Conservation (phyloP, 2,888 invertebrate genomes). For the Bedellia somnulentella region DNA sequence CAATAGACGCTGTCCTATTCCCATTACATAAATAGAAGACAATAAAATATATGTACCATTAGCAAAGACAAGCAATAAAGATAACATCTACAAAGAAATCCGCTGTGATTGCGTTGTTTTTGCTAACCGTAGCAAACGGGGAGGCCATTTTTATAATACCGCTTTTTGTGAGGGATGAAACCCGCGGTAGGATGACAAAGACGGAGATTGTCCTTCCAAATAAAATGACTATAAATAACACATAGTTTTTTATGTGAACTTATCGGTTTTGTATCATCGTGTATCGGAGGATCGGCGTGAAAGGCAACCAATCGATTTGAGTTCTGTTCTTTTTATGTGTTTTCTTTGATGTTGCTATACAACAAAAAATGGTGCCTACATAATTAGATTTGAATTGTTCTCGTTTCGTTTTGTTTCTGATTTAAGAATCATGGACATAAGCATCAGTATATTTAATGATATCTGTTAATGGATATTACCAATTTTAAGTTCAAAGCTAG, state of each 20-base stretch:
- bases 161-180: conserved; percentile 3
- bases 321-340: no score
- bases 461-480: no score
- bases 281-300: conserved; percentile 4
- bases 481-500: no score
- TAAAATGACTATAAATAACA: conserved; percentile 50
- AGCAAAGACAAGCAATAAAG: conserved; percentile 38
- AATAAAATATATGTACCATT: no score
- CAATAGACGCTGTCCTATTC: no score
- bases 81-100: conserved; percentile 45
- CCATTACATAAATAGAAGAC: no score
- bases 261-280: conserved; percentile 6
- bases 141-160: conserved; percentile 19
- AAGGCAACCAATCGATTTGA: neutral
- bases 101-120: conserved; percentile 27
- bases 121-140: conserved; percentile 24
- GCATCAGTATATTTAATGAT: no score
- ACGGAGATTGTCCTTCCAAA: conserved; percentile 30
- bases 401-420: no score
- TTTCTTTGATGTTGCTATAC: no score
- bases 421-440: no score
- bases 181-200: conserved; percentile 42
- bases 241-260: conserved; percentile 26
- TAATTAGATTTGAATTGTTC: no score
- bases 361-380: no score